phyloP scores from a whole-genome alignment of 2,113 vertebrate species.

The Hemiscyllium ocellatum region DNA sequence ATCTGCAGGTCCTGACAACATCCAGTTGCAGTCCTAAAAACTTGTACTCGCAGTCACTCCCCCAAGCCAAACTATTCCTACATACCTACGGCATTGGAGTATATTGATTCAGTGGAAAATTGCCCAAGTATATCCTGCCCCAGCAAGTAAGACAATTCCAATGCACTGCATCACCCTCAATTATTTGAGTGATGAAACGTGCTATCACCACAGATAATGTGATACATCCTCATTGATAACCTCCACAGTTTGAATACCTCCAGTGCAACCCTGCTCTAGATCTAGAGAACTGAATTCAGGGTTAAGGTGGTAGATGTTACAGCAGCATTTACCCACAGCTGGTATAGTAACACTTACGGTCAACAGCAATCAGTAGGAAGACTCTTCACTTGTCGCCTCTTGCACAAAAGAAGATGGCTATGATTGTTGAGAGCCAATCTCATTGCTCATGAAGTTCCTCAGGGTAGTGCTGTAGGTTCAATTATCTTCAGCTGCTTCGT shows the following conservation, averaged over 20 bases:
- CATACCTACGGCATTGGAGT: background rate
- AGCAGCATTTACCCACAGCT: background rate
- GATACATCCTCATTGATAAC: background rate
- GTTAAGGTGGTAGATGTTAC: background rate
- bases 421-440: background rate
- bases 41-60: background rate
- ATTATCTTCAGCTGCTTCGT: too few relatives aligned
- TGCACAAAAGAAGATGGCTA: background rate
- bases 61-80: background rate
- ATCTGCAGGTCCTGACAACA: background rate
- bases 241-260: background rate
- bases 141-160: background rate
- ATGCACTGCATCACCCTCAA: background rate
- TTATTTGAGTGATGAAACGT: background rate
- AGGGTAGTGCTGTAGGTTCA: too few relatives aligned
- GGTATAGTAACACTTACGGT: background rate
- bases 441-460: background rate
- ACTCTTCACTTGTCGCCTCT: background rate
- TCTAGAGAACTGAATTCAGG: background rate
- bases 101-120: background rate
- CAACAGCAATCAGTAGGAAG: background rate
- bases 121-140: background rate
- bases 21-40: background rate
- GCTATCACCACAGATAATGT: background rate
- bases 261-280: background rate